Evolutionary conservation across 2,797 vertebrate genomes (phyloP).

Genomic region (Diplodus sargus): DNA sequence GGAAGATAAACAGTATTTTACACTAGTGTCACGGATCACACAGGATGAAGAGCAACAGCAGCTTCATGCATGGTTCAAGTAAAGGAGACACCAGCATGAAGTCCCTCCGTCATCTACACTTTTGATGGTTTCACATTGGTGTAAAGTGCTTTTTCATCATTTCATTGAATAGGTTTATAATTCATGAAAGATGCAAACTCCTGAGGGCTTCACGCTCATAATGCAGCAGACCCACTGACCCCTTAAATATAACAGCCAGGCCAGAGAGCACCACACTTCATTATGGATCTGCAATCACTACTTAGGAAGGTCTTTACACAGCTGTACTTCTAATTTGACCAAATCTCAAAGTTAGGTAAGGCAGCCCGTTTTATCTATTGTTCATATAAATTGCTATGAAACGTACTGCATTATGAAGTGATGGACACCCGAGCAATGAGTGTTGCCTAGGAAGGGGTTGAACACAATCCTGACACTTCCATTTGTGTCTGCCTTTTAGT

Average conservation of each 20-base stretch:
- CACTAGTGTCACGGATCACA: constrained; percentile 5
- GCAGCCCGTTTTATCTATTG: constrained; percentile 3
- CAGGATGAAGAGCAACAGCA: background rate
- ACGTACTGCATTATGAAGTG: constrained; percentile 3
- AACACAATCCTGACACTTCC: background rate
- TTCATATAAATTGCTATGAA: background rate
- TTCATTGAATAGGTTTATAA: background rate
- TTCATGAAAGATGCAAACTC: background rate
- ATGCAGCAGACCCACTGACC: background rate
- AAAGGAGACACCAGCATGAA: background rate
- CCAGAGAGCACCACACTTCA: background rate
- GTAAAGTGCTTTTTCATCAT: background rate
- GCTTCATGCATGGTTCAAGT: background rate
- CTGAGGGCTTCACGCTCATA: background rate
- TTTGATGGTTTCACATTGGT: background rate
- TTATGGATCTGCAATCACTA: background rate
- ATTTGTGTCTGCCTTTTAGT: background rate
- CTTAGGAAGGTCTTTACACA: background rate
- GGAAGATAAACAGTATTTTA: background rate
- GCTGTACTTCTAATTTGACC: background rate
- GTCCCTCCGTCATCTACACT: background rate
- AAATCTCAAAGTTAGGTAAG: constrained; percentile 1
- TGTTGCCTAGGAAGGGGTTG: background rate
- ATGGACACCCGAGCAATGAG: constrained; percentile 3
- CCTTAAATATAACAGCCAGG: background rate